phyloP scores from a whole-genome alignment of 2,113 vertebrate genomes.

The Thermophis baileyi region DNA sequence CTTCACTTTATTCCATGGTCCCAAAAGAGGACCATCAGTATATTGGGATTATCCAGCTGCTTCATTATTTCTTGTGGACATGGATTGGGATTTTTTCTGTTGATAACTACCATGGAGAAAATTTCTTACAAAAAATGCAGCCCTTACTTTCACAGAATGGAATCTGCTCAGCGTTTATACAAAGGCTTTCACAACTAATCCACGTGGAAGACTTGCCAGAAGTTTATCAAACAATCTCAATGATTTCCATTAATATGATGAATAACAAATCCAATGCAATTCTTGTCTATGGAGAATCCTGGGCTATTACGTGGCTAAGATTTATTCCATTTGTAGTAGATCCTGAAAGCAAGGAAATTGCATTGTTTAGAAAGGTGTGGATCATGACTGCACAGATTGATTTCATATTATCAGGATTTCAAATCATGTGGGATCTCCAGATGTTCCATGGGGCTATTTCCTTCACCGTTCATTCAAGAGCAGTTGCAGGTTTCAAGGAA shows the following conservation, averaged over 20 bases:
- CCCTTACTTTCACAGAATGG: too few relatives aligned
- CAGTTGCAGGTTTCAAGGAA: background rate
- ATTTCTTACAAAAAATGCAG: background rate
- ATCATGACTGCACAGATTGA: background rate
- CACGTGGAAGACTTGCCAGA: accelerated
- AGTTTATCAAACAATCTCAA: too few relatives aligned
- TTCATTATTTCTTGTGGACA: background rate
- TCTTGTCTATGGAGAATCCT: background rate
- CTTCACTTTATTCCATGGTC: background rate
- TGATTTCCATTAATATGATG: background rate
- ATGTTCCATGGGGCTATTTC: background rate
- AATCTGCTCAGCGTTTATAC: background rate
- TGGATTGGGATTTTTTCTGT: conserved; percentile 1
- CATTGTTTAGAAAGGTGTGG: background rate
- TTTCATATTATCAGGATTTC: background rate
- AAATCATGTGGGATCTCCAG: background rate
- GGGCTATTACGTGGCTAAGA: background rate
- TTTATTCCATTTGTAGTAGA: accelerated
- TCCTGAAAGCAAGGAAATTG: background rate
- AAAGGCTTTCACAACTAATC: background rate
- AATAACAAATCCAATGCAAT: background rate
- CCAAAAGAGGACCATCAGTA: background rate
- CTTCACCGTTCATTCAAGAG: background rate
- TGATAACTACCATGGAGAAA: background rate
- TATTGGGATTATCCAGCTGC: background rate